Evolutionary conservation across 2,113 vertebrate genomes (phyloP).

Genomic region (Lepus europaeus): DNA sequence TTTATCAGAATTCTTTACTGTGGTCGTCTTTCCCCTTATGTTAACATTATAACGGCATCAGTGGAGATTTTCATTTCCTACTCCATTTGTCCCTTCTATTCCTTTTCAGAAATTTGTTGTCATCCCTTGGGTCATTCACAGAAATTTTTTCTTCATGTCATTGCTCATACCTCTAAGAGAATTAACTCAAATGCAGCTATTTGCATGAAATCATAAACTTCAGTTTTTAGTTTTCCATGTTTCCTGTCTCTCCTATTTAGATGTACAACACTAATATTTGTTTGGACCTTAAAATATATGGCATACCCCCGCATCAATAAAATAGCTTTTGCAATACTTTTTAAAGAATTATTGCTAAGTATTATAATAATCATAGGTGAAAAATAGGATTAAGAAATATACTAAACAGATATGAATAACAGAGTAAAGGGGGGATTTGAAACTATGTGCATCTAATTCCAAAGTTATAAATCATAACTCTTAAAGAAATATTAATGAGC

Average conservation of each 20-base stretch:
- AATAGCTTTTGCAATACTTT: neutral
- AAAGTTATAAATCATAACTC: neutral
- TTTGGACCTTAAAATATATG: neutral
- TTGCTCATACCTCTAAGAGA: neutral
- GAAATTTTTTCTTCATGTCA: neutral
- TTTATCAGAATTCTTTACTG: neutral
- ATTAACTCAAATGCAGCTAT: neutral
- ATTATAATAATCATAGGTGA: neutral
- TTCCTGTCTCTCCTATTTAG: neutral
- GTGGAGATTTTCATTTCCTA: neutral
- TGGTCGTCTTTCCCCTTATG: neutral
- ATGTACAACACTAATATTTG: neutral
- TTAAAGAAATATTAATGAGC: neutral
- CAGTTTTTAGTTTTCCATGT: neutral
- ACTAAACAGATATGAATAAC: neutral
- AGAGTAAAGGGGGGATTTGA: neutral
- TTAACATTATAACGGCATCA: neutral
- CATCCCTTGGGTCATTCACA: neutral
- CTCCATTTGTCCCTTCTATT: neutral
- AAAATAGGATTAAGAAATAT: conserved; percentile 22
- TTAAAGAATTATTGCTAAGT: neutral
- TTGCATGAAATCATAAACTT: neutral
- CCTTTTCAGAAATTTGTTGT: neutral
- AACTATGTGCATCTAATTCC: neutral
- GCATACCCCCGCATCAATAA: neutral